Evolutionary conservation across 2,888 invertebrate species (phyloP), one percentile per base, ranked within the genome.

Genomic region (Apamea anceps): DNA sequence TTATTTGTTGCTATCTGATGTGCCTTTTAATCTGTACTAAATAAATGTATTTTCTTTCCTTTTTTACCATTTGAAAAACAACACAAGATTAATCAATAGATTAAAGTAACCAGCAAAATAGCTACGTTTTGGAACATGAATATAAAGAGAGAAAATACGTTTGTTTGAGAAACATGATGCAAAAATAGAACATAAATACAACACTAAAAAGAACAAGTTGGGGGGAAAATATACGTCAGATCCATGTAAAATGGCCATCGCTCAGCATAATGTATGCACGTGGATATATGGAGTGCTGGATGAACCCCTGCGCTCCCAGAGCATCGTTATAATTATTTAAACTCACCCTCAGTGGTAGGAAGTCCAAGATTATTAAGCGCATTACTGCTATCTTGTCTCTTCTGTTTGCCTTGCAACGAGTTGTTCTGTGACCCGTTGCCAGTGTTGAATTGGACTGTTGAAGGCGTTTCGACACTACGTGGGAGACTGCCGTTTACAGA

Each of bases 401-500:
- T 97, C 21, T 92, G 91, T 25, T 94, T 88, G 7, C 96, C 91
- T 77, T 96, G 95, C 65, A 97, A 85, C 0, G 97, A 97, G 85
- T 97, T 97, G 82, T 93, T 96, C 87, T 96, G 96, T 1, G 96
- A 97, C 5, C 94, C 94, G 77, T 92, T 95, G 0, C 92, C 93
- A 51, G 93, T 93, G 81, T 95, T 96, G 85, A 92, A 96, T 86
- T 97, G 96, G 1, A 95, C 94, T 8, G 96, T 95, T 0, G 96
- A 95, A 1, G 96, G 89, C 0, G 96, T 96, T 25, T 96, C 96
- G 25, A 95, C 93, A 66, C 96, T 96, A 83, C 97, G 92, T 0
- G 96, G 96, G 63, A 97, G 88, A 88, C 96, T 96, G 12, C 96
- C 96, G 77, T 96, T 97, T 74, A 96, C 94, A 42, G 96, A 96